A percentile compares a stretch with the other conserved stretches of the same genome.
Evolutionary conservation across 1,140 invertebrate genomes (phyloP).

Genomic region (Neodiprion virginianus): DNA sequence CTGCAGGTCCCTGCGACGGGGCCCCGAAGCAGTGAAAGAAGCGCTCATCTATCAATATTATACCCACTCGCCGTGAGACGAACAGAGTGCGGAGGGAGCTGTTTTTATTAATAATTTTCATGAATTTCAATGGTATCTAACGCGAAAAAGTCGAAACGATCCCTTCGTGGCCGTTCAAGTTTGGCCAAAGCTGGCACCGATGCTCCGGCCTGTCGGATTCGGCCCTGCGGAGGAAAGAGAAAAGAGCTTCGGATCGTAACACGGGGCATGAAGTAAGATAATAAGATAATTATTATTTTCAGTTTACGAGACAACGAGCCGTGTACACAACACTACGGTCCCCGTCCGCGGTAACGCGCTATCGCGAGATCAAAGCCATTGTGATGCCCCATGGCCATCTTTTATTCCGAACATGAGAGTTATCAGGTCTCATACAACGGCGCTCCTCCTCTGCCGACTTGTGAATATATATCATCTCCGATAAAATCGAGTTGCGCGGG

Average conservation of each 20-base stretch:
- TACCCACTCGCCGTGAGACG: constrained; percentile 41
- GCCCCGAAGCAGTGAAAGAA: constrained; percentile 23
- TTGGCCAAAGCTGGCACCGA: too few relatives aligned
- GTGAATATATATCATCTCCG: constrained; percentile 22
- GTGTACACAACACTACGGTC: background rate
- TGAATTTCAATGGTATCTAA: background rate
- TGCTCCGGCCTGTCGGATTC: too few relatives aligned
- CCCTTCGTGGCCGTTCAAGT: background rate
- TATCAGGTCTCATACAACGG: constrained; percentile 14
- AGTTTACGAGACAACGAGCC: constrained; percentile 1
- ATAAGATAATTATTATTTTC: constrained; percentile 10
- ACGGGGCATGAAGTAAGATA: background rate
- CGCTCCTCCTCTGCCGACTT: constrained; percentile 11
- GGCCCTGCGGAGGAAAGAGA: too few relatives aligned
- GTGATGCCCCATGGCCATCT: constrained; percentile 16
- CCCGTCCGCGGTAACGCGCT: background rate
- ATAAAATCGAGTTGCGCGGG: constrained; percentile 26
- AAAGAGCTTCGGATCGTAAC: background rate
- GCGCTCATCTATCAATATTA: constrained; percentile 52
- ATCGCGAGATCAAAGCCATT: constrained; percentile 8
- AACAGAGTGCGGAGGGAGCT: background rate
- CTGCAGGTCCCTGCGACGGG: too few relatives aligned
- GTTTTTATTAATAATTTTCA: constrained; percentile 9
- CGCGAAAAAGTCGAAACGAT: background rate
- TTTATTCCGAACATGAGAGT: constrained; percentile 18